Base-by-base conservation (phyloP, 2,888 invertebrate species). In the Crematogaster levior region DNA sequence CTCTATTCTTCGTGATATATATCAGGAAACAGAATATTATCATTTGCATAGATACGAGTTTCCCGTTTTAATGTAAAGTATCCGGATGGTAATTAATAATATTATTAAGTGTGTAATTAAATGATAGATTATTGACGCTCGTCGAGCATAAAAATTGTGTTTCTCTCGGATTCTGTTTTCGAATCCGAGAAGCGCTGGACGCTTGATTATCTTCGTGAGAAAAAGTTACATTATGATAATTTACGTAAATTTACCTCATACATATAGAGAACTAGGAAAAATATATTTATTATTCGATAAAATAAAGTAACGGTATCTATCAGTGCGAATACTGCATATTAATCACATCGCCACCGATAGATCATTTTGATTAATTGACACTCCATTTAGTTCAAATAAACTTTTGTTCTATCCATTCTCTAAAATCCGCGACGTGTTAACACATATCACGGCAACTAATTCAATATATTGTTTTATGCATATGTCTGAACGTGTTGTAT, bases 1-100 rank as follows among this genome's bases (percentile, higher is more conserved):
- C 2, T 12, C 18, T 34, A 30, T 56, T 56, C 43, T 66, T 27
- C 18, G 77, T 65, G 56, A 77, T 56, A 56, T 21, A 77, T 56
- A 56, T 21, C 56, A 43, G 70, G 77, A 56, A 68, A 68, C 77
- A 43, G 56, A 24, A 12, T 53, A 77, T 77, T 77, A 77, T 68
- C 30, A 56, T 77, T 68, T 21, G 56, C 21, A 40, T 40, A 53
- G 27, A 75, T 75, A 75, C 66, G 66, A 75, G 6, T 34, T 53
- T 27, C 6, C 18, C 27, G 24, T 30, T 40, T 53, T 75, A n/a
- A 10, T 27, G 37, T 66, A 40, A 75, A 75, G 27, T 27, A 4
- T 18, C 27, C 27, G 40, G 10, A 37, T 18, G 53, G 4, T 10
- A 37, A 21, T 51, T 10, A 37, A 21, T 51, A 46, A 77, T 72